phyloP scores from a whole-genome alignment of 2,888 invertebrate species.

The Andrena fulva region DNA sequence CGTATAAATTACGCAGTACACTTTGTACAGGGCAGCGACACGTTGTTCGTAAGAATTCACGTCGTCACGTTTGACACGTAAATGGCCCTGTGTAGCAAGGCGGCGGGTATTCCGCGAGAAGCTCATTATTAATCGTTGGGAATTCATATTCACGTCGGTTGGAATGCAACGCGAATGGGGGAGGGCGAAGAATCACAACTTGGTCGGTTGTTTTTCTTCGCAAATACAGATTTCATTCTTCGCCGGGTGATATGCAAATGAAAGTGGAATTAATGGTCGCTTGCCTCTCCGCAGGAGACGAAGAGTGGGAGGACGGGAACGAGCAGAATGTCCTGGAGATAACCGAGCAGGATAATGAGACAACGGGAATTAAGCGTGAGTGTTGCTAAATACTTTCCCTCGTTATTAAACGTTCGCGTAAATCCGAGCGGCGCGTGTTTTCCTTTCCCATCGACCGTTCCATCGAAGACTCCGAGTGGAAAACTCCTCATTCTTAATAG shows the following conservation, averaged over 20 bases:
- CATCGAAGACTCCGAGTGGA: neutral
- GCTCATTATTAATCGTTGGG: constrained; percentile 40
- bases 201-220: constrained; percentile 38
- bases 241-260: constrained; percentile 68
- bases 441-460: neutral
- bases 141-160: constrained; percentile 45
- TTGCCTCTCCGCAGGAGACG: constrained; percentile 78
- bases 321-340: constrained; percentile 77
- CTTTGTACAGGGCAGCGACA: neutral
- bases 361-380: constrained; percentile 77
- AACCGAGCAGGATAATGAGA: constrained; percentile 77
- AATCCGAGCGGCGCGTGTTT: neutral
- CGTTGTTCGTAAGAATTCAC: constrained; percentile 18
- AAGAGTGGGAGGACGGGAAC: constrained; percentile 80
- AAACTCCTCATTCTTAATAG: neutral
- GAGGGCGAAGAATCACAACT: constrained; percentile 27
- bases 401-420: constrained; percentile 37
- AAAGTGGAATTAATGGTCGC: constrained; percentile 68
- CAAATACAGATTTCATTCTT: constrained; percentile 68
- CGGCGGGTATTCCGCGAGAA: constrained; percentile 15
- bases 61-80: constrained; percentile 14
- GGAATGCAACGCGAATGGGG: constrained; percentile 17
- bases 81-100: constrained; percentile 22
- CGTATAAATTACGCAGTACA: no score
- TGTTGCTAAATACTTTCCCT: constrained; percentile 61